phyloP scores from a whole-genome alignment of 64 coral and sea anemone species.

The Pachyseris speciosa region DNA sequence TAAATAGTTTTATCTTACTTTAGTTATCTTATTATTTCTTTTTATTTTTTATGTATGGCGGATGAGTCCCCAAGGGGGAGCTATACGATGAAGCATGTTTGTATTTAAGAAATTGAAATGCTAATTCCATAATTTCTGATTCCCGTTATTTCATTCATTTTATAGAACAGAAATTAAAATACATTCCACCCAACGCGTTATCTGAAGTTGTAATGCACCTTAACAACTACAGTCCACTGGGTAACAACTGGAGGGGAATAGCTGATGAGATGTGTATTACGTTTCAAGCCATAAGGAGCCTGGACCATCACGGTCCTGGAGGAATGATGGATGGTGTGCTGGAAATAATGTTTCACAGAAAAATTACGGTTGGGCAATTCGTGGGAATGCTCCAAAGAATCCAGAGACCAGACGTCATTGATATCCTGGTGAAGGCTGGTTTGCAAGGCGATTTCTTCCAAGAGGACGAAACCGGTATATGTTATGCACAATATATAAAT shows the following conservation, averaged over 20 bases:
- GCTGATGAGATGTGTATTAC: not conserved
- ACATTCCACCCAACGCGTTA: not conserved
- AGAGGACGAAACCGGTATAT: not conserved
- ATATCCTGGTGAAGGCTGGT: not conserved
- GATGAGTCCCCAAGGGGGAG: too few species aligned
- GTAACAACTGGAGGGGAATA: not conserved
- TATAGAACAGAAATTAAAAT: not conserved
- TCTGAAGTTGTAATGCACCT: not conserved
- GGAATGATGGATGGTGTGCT: not conserved
- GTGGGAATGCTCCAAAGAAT: not conserved
- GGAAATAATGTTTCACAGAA: not conserved
- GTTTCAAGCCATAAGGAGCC: not conserved
- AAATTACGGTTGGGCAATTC: not conserved
- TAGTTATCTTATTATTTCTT: too few species aligned
- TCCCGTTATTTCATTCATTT: not conserved
- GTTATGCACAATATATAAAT: not conserved
- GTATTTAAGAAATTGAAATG: not conserved
- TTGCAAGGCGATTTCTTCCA: not conserved
- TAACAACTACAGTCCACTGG: not conserved
- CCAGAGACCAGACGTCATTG: constrained; percentile 4
- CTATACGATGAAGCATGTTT: too few species aligned
- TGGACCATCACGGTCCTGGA: not conserved
- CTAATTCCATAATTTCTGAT: not conserved
- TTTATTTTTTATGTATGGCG: too few species aligned
- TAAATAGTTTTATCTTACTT: too few species aligned